Conservation (phyloP, 2,797 vertebrate species). For the Pseudomugil gertrudae region DNA sequence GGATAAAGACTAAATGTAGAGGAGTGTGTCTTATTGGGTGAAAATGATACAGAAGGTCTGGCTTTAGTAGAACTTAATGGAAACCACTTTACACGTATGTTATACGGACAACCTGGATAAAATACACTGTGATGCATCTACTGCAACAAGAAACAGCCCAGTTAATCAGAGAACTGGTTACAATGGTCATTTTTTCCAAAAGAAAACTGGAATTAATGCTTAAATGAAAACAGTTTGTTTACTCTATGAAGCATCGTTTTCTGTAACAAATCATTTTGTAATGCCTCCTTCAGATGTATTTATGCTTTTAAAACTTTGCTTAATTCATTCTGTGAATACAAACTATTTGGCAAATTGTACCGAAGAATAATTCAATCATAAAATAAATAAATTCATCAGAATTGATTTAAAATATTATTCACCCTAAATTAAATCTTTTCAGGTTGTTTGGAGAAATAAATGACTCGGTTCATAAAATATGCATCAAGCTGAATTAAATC, state of each 20-base stretch:
- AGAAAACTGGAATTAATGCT: neutral
- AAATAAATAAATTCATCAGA: too few relatives aligned
- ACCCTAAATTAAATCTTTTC: too few relatives aligned
- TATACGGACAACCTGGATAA: neutral
- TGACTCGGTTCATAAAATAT: too few relatives aligned
- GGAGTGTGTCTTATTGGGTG: conserved; percentile 18
- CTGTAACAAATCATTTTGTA: neutral
- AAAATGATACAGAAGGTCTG: conserved; percentile 33
- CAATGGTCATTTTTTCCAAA: neutral
- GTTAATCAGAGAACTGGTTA: neutral
- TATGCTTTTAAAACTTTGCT: neutral
- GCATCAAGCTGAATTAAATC: too few relatives aligned
- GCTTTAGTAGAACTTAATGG: conserved; percentile 19
- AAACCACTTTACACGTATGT: conserved; percentile 5
- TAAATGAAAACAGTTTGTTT: neutral
- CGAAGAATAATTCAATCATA: neutral
- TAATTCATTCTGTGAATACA: neutral
- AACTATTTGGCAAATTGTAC: neutral
- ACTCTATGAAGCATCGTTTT: neutral
- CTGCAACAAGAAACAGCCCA: neutral
- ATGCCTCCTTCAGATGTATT: neutral
- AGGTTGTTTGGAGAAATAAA: too few relatives aligned
- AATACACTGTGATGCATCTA: neutral
- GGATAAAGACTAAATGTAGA: conserved; percentile 44
- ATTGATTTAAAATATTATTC: too few relatives aligned